Percentiles rank a stretch among this genome's conserved stretches.
phyloP scores from a whole-genome alignment of 1,140 invertebrate genomes.

The Lepidurus apus region DNA sequence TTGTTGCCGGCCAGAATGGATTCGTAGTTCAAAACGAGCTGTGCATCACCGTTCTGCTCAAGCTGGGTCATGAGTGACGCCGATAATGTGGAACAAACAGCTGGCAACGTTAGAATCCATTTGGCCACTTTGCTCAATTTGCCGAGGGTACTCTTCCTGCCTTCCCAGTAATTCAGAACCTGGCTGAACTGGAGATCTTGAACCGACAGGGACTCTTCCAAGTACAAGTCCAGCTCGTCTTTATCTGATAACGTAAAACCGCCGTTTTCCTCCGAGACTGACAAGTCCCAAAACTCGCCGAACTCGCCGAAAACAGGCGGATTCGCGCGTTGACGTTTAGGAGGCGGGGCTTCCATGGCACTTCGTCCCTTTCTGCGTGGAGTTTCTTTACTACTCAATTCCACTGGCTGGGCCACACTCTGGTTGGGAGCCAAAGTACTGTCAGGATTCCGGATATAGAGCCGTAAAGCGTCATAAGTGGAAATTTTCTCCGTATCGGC shows the following conservation, averaged over 20 bases:
- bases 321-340: conserved; percentile 20
- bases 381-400: not conserved
- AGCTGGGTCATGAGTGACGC: not conserved
- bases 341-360: not conserved
- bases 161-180: conserved; percentile 31
- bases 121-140: conserved; percentile 27
- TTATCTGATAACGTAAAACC: not conserved
- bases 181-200: conserved; percentile 30
- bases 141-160: conserved; percentile 13
- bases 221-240: conserved; percentile 30
- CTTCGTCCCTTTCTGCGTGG: not conserved
- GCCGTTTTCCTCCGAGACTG: conserved; percentile 4
- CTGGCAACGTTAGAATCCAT: conserved; percentile 31
- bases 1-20: not conserved
- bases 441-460: conserved; percentile 16
- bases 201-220: conserved; percentile 30
- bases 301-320: conserved; percentile 23
- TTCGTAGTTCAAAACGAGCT: not conserved
- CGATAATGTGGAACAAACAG: not conserved
- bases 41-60: not conserved
- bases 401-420: conserved; percentile 12
- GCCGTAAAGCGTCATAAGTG: conserved; percentile 23
- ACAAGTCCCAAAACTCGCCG: conserved; percentile 21
- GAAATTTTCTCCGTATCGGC: conserved; percentile 20
- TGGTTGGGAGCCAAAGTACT: not conserved